Evolutionary conservation across 2,113 vertebrate species (phyloP).

Genomic region (Aptenodytes forsteri): DNA sequence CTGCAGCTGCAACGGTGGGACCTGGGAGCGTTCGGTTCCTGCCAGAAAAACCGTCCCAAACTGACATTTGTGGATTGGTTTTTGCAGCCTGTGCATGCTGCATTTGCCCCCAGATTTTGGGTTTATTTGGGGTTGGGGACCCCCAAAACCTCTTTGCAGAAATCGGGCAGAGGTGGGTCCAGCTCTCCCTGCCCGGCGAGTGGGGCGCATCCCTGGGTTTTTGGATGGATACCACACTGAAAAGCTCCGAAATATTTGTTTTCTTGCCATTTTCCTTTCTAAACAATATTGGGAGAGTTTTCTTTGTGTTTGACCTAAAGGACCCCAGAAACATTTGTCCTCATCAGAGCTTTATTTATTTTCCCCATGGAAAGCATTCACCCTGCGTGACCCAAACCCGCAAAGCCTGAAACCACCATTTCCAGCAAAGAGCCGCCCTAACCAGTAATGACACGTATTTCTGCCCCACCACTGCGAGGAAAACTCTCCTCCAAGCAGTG

Average conservation of each 20-base stretch:
- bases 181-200: not conserved
- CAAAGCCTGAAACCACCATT: not conserved
- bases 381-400: not conserved
- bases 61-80: not conserved
- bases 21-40: not conserved
- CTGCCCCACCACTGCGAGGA: not conserved
- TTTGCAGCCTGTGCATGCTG: not conserved
- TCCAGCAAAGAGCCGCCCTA: not conserved
- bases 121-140: not conserved
- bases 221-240: not conserved
- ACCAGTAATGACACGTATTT: not conserved
- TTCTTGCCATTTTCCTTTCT: not conserved
- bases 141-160: not conserved
- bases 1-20: not conserved
- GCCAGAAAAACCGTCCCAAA: not conserved
- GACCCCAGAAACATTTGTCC: not conserved
- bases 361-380: not conserved
- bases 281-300: not conserved
- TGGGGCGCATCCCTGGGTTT: not conserved
- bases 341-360: not conserved
- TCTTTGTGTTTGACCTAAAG: not conserved
- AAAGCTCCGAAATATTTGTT: not conserved
- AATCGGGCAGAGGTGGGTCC: accelerated
- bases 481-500: not conserved
- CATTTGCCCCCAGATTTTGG: not conserved